Percentiles rank a stretch among this genome's conserved stretches.
phyloP scores from a whole-genome alignment of 2,797 vertebrate species.

The Cynodonichthys magdalenae region DNA sequence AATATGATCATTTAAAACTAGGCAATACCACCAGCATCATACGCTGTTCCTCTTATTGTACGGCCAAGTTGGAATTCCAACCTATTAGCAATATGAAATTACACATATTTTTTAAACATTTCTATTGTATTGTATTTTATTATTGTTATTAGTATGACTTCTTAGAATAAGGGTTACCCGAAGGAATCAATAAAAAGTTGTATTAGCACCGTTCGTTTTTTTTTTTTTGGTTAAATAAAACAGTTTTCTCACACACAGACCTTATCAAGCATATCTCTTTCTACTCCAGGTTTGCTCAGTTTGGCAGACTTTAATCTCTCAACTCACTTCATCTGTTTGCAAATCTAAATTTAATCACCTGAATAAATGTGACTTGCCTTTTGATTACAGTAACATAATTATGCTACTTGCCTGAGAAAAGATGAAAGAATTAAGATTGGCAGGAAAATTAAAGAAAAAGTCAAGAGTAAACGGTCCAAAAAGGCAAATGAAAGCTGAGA shows the following conservation, averaged over 20 bases:
- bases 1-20: slow-evolving; percentile 30
- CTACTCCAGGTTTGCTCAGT: slow-evolving; percentile 20
- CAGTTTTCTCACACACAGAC: neutral
- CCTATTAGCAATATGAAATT: neutral
- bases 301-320: slow-evolving; percentile 39
- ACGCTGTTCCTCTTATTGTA: slow-evolving; percentile 4
- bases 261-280: slow-evolving; percentile 21
- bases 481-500: slow-evolving; percentile 14
- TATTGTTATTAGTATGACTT: neutral
- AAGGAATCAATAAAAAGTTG: neutral
- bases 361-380: slow-evolving; percentile 43
- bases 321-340: slow-evolving; percentile 39
- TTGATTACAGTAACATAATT: slow-evolving; percentile 44
- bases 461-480: slow-evolving; percentile 34
- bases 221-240: neutral
- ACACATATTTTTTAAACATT: slow-evolving; percentile 4
- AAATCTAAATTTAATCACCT: slow-evolving; percentile 48
- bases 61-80: slow-evolving; percentile 4
- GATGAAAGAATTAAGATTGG: slow-evolving; percentile 28
- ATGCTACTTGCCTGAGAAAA: slow-evolving; percentile 17
- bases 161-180: neutral
- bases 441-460: slow-evolving; percentile 35
- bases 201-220: neutral
- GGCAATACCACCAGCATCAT: slow-evolving; percentile 15
- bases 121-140: slow-evolving; percentile 4